A percentile compares a stretch with the other conserved stretches of the same genome.
Conservation (phyloP, 2,797 vertebrate species). For the Chaetophractus vellerosus region DNA sequence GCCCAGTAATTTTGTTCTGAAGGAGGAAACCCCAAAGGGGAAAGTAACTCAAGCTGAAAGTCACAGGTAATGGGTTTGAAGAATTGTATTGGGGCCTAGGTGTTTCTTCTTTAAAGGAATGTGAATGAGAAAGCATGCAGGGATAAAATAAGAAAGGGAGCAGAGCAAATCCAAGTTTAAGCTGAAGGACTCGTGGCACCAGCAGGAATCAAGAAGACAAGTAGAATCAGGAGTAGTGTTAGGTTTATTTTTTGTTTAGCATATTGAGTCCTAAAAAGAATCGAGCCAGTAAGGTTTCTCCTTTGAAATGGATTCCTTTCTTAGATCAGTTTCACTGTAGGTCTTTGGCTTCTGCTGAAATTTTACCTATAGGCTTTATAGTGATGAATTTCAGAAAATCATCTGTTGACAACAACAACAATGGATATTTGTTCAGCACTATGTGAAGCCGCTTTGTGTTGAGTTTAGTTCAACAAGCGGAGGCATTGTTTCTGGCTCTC, state of each 20-base stretch:
- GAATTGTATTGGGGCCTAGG: background rate
- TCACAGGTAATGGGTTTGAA: background rate
- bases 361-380: conserved; percentile 32
- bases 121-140: background rate
- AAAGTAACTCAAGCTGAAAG: conserved; percentile 28
- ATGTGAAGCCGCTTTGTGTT: conserved; percentile 17
- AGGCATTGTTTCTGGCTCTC: conserved; percentile 41
- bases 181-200: background rate
- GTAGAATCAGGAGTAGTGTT: background rate
- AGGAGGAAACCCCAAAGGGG: background rate
- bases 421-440: conserved; percentile 20
- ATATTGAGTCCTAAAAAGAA: background rate
- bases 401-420: background rate
- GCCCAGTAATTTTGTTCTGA: conserved; percentile 25
- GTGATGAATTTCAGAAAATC: conserved; percentile 43
- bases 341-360: conserved; percentile 32
- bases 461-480: background rate
- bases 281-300: conserved; percentile 2
- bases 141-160: background rate
- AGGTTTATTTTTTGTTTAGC: background rate
- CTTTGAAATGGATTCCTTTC: background rate
- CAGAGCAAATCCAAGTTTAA: background rate
- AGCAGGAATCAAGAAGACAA: background rate
- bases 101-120: conserved; percentile 16
- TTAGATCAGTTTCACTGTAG: background rate